Base-by-base conservation (phyloP, 2,888 invertebrate genomes). In the Hyles lineata region DNA sequence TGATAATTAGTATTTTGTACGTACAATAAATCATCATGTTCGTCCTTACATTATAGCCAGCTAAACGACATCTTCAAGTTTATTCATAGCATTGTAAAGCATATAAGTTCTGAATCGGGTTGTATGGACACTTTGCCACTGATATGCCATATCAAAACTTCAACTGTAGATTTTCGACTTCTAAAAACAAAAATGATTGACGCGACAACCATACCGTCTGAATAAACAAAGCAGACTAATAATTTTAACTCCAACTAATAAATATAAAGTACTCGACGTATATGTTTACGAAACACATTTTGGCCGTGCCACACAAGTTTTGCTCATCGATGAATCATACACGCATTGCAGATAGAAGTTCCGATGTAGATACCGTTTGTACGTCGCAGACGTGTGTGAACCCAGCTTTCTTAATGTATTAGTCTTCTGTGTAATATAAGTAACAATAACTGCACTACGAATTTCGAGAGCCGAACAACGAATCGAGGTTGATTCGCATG, bases 391-490 rank as follows among this genome's bases (percentile, higher is more conserved):
- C 63, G 63, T 63, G 63, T 67, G 55, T 35, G 58, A 72, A 59
- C 52, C 62, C 62, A 32, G 67, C 63, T 72, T 43, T 58, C 72
- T 67, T 72, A 72, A 67, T 63, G 58, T 72, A 67, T 67, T 72
- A 67, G 67, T 72, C 67, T 72, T 67, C 72, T 72, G 72, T 71
- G 71, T 63, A 32, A 71, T 55, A 71, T 71, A 71, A 67, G 67
- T 72, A 67, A 67, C 72, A 72, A 72, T 72, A 72, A 72, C 58
- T 67, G 43, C 35, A 58, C 35, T 58, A 58, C 55, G 35, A 63
- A 72, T 63, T 63, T 72, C 21, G 67, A 29, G 9, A 50, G 7
- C 67, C 23, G 23, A 50, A 67, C 32, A 61, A 71, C 61, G 50
- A 60, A 50, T 60, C 25, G 52, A 43, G 63, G 72, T 67, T 43